Evolutionary conservation across 2,888 invertebrate species (phyloP).

Genomic region (Chrysopilus asiliformis): DNA sequence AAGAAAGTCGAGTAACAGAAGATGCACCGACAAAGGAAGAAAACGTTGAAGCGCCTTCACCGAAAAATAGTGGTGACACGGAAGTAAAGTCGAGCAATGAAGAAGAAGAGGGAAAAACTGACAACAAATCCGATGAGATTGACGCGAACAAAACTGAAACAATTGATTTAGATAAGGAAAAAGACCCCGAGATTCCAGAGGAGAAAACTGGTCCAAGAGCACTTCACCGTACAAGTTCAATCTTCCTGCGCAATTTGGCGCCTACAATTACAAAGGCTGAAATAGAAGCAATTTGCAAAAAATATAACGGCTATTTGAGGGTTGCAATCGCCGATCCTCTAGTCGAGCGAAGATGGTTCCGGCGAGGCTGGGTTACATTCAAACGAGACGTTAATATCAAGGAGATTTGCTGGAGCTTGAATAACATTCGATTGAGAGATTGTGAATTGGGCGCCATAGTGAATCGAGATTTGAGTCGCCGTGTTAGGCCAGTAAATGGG

Average conservation of each 20-base stretch:
- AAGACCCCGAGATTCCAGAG: conserved; percentile 37
- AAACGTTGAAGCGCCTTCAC: conserved; percentile 27
- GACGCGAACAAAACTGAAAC: conserved; percentile 27
- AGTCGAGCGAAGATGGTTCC: conserved; percentile 89
- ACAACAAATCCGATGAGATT: conserved; percentile 7
- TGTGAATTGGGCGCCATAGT: conserved; percentile 63
- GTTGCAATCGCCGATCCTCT: conserved; percentile 95
- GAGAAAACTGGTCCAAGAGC: conserved; percentile 43
- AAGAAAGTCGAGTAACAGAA: conserved; percentile 18
- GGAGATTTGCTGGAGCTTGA: conserved; percentile 98
- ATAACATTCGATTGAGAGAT: conserved; percentile 60
- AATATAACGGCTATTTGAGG: conserved; percentile 84
- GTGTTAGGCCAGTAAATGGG: conserved; percentile 84
- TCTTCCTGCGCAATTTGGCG: conserved; percentile 90
- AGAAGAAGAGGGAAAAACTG: conserved; percentile 15
- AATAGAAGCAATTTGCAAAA: conserved; percentile 88
- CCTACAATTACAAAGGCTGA: conserved; percentile 94
- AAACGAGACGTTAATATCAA: conserved; percentile 94
- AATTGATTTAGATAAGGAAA: conserved; percentile 38
- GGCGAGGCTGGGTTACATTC: conserved; percentile 98
- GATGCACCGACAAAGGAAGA: conserved; percentile 29
- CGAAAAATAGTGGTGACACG: no score
- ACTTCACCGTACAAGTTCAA: conserved; percentile 91
- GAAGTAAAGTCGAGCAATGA: no score
- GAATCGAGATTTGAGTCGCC: conserved; percentile 87